phyloP scores from a whole-genome alignment of 1,140 invertebrate genomes.

The Papilio aristodemus region DNA sequence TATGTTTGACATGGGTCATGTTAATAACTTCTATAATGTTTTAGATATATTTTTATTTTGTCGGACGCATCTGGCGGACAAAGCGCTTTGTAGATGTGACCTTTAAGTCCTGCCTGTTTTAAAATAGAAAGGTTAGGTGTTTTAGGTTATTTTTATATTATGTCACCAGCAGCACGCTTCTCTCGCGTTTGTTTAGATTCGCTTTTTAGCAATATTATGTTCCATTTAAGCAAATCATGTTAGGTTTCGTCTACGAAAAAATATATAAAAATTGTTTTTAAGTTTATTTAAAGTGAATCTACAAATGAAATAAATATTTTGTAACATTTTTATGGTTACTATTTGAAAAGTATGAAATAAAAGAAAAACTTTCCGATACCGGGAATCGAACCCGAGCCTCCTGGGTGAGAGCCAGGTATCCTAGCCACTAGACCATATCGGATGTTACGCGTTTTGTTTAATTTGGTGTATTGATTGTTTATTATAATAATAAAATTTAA shows the following conservation, averaged over 20 bases:
- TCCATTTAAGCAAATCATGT: too few relatives aligned
- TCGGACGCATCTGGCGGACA: not conserved
- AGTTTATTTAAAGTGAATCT: too few relatives aligned
- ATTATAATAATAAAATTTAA: too few relatives aligned
- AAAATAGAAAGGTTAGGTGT: not conserved
- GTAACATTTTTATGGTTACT: too few relatives aligned
- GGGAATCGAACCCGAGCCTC: slow-evolving; percentile 35
- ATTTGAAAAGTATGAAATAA: too few relatives aligned
- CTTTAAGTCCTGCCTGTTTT: not conserved
- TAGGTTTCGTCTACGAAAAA: too few relatives aligned
- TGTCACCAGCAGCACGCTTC: too few relatives aligned
- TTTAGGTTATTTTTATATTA: not conserved
- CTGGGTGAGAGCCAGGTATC: slow-evolving; percentile 35
- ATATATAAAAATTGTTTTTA: too few relatives aligned
- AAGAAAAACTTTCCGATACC: slow-evolving; percentile 16
- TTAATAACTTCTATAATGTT: slow-evolving; percentile 7
- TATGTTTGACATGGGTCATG: not conserved
- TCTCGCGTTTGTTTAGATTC: not conserved
- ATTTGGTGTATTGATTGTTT: too few relatives aligned
- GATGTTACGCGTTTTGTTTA: not conserved
- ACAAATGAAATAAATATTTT: too few relatives aligned
- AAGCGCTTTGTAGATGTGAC: not conserved
- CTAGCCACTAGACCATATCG: slow-evolving; percentile 35
- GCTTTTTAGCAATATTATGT: too few relatives aligned
- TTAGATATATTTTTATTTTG: slow-evolving; percentile 20